These are phyloP conservation scores for Drosophila lutescens DNA, from an alignment of 2,888 invertebrate genomes.

Conservation along the genomic window DNA sequence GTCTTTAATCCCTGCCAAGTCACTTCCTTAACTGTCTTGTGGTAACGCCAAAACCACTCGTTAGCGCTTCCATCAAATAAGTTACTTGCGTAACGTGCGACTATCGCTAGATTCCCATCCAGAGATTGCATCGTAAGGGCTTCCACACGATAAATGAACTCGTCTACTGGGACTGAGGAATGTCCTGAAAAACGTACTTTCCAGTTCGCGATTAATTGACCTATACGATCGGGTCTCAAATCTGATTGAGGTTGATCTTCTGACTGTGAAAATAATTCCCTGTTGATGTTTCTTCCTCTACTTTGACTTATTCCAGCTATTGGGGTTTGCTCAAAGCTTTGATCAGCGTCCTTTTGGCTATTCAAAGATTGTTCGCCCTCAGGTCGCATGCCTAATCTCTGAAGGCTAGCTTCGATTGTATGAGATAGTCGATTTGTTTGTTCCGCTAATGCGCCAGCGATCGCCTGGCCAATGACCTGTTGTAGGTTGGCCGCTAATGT, in stretches of 20 bases:
- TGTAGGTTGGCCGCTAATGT: too few species aligned
- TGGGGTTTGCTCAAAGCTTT: too few species aligned
- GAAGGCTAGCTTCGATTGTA: too few species aligned
- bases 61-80: constrained; percentile 9
- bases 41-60: constrained; percentile 18
- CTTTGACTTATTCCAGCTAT: too few species aligned
- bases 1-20: neutral
- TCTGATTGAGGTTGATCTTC: neutral
- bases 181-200: constrained; percentile 10
- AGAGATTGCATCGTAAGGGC: constrained; percentile 3
- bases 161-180: constrained; percentile 3
- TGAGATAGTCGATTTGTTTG: too few species aligned
- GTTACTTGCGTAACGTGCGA: neutral
- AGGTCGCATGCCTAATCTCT: too few species aligned
- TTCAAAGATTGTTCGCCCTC: too few species aligned
- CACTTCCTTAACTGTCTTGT: constrained; percentile 4
- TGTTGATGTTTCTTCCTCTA: too few species aligned
- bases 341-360: too few species aligned
- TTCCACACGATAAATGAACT: constrained; percentile 19
- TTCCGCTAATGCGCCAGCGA: too few species aligned
- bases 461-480: too few species aligned
- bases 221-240: neutral
- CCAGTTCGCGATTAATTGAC: constrained; percentile 3
- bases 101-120: constrained; percentile 8
- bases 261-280: neutral